Evolutionary conservation across 92 coral and sea anemone genomes (phyloP), one percentile per base, ranked within the genome.

Genomic region (Diadumene lineata): DNA sequence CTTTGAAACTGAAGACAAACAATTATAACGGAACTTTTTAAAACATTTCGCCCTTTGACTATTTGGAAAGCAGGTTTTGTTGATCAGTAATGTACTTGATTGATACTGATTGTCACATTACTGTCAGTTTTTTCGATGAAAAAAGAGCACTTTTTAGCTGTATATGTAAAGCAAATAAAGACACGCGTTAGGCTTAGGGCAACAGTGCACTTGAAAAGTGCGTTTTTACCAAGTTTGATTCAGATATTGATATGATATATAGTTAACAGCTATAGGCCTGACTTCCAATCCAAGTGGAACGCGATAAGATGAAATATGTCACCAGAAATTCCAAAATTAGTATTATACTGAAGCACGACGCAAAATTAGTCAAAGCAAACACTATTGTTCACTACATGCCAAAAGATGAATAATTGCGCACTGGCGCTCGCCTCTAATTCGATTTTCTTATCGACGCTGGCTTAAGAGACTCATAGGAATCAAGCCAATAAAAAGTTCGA

Each of bases 171-270:
- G 64, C 64, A 58, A 58, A 58, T 25, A 58, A 7, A 22, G 11
- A 44, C 55, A 70, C 75, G 55, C 46, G 55, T 53, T 23, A 34
- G 55, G 28, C 25, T 24, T 48, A 19, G 21, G 13, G n/a, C 66
- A 19, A 46, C 44, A 38, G 64, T 66, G 68, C 74, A 77, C 73
- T 64, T 77, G 62, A 77, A 77, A 78, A 75, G 65, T 66, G 77
- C 77, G 31, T 26, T 58, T 25, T 58, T 38, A 38, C 48, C 64
- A 58, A 58, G 31, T 25, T 25, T 9, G 64, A 22, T 22, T 53
- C 60, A 53, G 60, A 58, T 26, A 58, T 10, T 58, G 50, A 72
- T 72, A 72, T 57, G 56, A 11, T 72, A 34, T 25, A 31, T 44
- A 43, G 74, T 29, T 43, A 23, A 56, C 18, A 19, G 56, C 65